phyloP scores from a whole-genome alignment of 2,888 invertebrate genomes.

The Morinoia aosen region DNA sequence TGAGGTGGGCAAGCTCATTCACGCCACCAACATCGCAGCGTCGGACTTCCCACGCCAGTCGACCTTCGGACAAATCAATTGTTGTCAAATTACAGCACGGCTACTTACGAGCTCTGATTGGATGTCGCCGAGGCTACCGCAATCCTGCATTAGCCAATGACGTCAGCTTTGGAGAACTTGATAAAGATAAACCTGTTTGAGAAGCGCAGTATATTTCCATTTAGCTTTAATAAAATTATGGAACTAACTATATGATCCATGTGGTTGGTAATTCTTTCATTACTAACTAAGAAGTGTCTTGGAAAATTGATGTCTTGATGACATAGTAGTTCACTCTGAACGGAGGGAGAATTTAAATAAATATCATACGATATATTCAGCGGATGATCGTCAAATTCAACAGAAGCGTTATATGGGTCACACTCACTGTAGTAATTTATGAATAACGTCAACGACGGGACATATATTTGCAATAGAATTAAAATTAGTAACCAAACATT shows the following conservation, averaged over 20 bases:
- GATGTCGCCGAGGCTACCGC: neutral
- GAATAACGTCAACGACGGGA: neutral
- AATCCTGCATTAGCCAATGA: neutral
- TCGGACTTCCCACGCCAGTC: neutral
- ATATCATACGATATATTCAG: neutral
- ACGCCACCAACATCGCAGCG: neutral
- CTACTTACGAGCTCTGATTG: slow-evolving; percentile 17
- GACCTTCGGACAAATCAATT: neutral
- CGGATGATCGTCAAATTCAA: neutral
- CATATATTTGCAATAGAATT: too few species aligned
- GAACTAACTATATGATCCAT: neutral
- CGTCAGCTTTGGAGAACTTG: neutral
- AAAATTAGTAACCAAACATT: too few species aligned
- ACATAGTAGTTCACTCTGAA: neutral
- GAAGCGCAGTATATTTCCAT: neutral
- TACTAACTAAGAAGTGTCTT: too few species aligned
- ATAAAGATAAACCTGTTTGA: neutral
- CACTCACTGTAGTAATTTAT: neutral
- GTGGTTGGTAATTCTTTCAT: neutral
- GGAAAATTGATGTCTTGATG: neutral
- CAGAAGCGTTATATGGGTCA: neutral
- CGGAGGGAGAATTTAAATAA: too few species aligned
- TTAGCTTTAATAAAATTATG: neutral
- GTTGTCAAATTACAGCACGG: neutral
- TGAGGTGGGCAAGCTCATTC: neutral